Evolutionary conservation across 2,888 invertebrate species (phyloP).

Genomic region (Brachyopa scutellaris): DNA sequence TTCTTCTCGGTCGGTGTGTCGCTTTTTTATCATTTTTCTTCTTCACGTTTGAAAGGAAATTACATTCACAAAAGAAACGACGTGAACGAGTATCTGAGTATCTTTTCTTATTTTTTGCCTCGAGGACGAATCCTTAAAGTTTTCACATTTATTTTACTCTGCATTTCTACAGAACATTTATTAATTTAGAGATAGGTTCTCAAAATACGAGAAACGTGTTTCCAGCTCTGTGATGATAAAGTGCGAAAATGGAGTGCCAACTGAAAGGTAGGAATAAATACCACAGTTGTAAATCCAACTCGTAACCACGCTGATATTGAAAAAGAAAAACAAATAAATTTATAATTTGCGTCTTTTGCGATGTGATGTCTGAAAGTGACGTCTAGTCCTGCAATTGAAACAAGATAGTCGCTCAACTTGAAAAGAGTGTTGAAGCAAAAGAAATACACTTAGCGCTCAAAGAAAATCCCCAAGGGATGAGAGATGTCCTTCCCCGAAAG

Average conservation of each 20-base stretch:
- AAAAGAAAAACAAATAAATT: constrained; percentile 10
- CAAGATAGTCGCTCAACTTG: neutral
- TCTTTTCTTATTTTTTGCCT: constrained; percentile 30
- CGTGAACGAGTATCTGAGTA: constrained; percentile 54
- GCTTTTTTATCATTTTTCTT: constrained; percentile 57
- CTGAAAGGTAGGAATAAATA: constrained; percentile 34
- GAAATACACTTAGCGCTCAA: neutral
- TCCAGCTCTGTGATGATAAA: constrained; percentile 48
- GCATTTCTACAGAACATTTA: constrained; percentile 53
- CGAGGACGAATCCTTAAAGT: constrained; percentile 52
- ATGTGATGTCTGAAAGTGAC: constrained; percentile 33
- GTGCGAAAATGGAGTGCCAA: constrained; percentile 28
- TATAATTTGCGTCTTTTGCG: constrained; percentile 5
- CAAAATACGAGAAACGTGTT: constrained; percentile 9
- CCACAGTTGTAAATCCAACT: constrained; percentile 18
- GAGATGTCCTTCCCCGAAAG: constrained; percentile 26
- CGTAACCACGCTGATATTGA: constrained; percentile 35
- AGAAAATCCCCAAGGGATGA: constrained; percentile 18
- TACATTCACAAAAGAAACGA: constrained; percentile 65
- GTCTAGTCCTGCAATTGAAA: constrained; percentile 26
- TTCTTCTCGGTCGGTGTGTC: constrained; percentile 36
- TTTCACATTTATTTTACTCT: constrained; percentile 69
- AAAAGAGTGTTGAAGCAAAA: constrained; percentile 14
- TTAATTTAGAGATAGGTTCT: constrained; percentile 58
- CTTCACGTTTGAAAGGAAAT: constrained; percentile 57